Base-by-base conservation (phyloP, 2,113 vertebrate genomes). In the Lamprologus ornatipinnis region DNA sequence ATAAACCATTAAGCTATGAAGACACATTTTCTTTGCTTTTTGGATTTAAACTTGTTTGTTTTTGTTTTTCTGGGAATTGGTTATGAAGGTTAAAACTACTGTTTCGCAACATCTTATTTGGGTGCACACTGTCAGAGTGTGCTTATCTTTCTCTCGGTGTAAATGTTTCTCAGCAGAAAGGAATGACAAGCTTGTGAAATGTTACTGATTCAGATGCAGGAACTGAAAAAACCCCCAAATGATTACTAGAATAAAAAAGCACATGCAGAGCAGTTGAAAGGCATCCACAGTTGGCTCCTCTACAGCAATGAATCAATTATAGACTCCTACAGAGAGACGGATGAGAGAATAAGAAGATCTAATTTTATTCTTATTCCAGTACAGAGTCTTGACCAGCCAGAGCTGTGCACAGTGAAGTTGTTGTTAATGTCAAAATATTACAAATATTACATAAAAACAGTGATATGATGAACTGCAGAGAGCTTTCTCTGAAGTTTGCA, bases 201-300 rank as follows among this genome's bases (percentile, higher is more conserved):
- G 15, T 8, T n/a, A 19, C 2, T 6, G 26, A 35, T 55, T 33
- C 5, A 15, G 1, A 6, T 6, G 17, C 11, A 19, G 17, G 19
- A 37, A 85, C 28, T 11, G 57, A 31, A 45, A 84, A 80, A 1
- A 0, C 0, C 3, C 45, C 45, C 31, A 2, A 37, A 58, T 5
- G 15, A 15, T 47, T 1, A 31, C 10, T 40, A 23, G 19, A 13
- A 53, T 31, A 10, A 17, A 58, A 53, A 37, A n/a, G 3, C 17
- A 85, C 21, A 45, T 14, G 47, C 2, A 17, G 23, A 37, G 14
- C 53, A 75, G 21, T 1, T 45, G n/a, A 28, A 33, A 49, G 9
- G 17, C 63, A 37, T 28, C 21, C 68, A 42, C 21, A 51, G 8
- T 53, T 4, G 60, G 17, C 13, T 68, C n/a, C n/a, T 49, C 1